phyloP scores from a whole-genome alignment of 2,888 invertebrate genomes.

The Agrochola litura region DNA sequence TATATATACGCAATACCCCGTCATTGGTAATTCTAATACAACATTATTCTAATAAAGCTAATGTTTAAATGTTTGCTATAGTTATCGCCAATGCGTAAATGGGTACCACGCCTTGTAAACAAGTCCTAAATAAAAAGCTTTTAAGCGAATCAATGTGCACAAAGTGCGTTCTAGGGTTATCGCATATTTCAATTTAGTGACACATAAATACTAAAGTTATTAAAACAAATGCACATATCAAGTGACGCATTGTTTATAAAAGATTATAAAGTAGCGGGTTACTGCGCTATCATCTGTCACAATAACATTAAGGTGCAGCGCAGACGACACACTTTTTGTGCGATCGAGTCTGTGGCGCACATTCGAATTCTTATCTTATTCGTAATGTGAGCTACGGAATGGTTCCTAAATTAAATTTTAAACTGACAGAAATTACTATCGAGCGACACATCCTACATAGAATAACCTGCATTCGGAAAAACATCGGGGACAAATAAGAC shows the following conservation, averaged over 20 bases:
- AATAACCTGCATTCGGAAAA: no score
- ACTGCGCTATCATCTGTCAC: conserved; percentile 2
- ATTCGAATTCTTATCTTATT: no score
- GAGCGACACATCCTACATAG: no score
- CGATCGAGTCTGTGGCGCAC: no score
- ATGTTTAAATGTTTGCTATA: not conserved
- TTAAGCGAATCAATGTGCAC: not conserved
- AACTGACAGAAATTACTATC: no score
- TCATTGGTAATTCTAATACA: no score
- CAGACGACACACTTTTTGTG: no score
- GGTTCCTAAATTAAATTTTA: no score
- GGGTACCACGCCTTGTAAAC: not conserved
- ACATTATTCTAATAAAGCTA: not conserved
- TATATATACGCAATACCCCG: not conserved
- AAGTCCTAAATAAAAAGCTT: not conserved
- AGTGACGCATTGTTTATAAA: conserved; percentile 32
- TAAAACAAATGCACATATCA: conserved; percentile 24
- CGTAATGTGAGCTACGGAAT: no score
- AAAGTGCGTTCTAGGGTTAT: conserved; percentile 20
- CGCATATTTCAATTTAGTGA: conserved; percentile 28
- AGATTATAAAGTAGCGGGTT: conserved; percentile 13
- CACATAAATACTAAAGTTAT: conserved; percentile 4
- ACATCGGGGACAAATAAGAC: no score
- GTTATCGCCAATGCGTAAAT: not conserved
- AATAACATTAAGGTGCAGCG: conserved; percentile 11